These are phyloP conservation scores for Oligia latruncula DNA, from an alignment of 2,888 invertebrate genomes.

Conservation along the genomic window DNA sequence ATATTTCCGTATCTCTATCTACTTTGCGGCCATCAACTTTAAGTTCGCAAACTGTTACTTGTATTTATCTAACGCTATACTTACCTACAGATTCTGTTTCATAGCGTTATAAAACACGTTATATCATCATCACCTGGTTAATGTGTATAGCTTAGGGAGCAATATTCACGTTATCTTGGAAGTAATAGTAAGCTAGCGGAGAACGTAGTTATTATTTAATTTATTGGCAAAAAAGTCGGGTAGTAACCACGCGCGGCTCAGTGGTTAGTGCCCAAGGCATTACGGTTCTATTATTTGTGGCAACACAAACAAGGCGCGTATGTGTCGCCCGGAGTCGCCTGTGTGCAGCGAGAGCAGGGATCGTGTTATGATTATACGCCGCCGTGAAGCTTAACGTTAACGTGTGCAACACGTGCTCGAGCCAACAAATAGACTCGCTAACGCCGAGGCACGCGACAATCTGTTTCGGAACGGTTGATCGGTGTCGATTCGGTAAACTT, in stretches of 20 bases:
- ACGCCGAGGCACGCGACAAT: slow-evolving; percentile 56
- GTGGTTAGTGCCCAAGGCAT: slow-evolving; percentile 26
- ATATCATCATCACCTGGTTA: not conserved
- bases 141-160: not conserved
- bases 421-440: slow-evolving; percentile 53
- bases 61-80: slow-evolving; percentile 1
- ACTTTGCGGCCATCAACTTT: not conserved
- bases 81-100: not conserved
- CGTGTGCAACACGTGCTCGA: slow-evolving; percentile 60
- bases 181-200: slow-evolving; percentile 6
- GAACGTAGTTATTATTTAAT: slow-evolving; percentile 14
- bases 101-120: not conserved
- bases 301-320: slow-evolving; percentile 36
- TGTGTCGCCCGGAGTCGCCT: not conserved
- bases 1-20: no score
- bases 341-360: slow-evolving; percentile 32
- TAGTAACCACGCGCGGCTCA: not conserved
- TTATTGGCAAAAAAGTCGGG: slow-evolving; percentile 20
- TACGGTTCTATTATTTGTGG: slow-evolving; percentile 46
- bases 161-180: slow-evolving; percentile 15
- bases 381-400: slow-evolving; percentile 53
- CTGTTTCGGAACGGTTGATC: slow-evolving; percentile 62
- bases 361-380: slow-evolving; percentile 54
- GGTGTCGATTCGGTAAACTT: slow-evolving; percentile 62
- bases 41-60: not conserved